Conservation (phyloP, 37 sponge, comb jelly and placozoan species). For the Geodia barretti region DNA sequence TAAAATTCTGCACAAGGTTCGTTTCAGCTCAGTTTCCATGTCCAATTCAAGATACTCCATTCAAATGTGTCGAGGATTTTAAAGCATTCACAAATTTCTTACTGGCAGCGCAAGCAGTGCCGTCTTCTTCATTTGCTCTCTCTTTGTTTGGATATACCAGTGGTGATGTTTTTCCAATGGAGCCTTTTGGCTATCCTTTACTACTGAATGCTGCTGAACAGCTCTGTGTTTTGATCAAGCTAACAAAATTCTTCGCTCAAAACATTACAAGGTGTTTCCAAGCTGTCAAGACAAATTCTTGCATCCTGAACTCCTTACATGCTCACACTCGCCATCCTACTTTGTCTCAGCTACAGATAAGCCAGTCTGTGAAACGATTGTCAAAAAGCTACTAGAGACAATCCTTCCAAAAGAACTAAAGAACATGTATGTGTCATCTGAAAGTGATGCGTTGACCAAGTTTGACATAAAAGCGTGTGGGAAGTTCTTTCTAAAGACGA, state of each 20-base stretch:
- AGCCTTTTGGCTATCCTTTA: conserved; percentile 8
- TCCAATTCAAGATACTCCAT: conserved; percentile 3
- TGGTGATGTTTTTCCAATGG: neutral
- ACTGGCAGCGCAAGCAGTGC: neutral
- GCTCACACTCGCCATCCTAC: neutral
- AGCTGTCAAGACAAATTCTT: neutral
- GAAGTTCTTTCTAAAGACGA: conserved; percentile 9
- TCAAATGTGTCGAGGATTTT: neutral
- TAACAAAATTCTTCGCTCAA: neutral
- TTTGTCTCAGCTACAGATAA: conserved; percentile 3
- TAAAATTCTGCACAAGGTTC: neutral
- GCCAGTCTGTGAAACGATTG: neutral
- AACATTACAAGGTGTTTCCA: neutral
- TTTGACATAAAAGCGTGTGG: conserved; percentile 10
- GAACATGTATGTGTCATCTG: neutral
- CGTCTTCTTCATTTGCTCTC: too few species aligned
- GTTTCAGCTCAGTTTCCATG: conserved; percentile 1
- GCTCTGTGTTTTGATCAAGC: neutral
- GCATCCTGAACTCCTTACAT: neutral
- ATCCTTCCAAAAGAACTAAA: neutral
- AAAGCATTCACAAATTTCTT: neutral
- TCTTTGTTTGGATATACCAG: too few species aligned
- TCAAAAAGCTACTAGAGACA: neutral
- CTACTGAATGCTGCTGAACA: conserved; percentile 3
- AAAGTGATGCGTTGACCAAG: neutral